Evolutionary conservation across 2,797 vertebrate genomes (phyloP).

Genomic region (Pseudomugil gertrudae): DNA sequence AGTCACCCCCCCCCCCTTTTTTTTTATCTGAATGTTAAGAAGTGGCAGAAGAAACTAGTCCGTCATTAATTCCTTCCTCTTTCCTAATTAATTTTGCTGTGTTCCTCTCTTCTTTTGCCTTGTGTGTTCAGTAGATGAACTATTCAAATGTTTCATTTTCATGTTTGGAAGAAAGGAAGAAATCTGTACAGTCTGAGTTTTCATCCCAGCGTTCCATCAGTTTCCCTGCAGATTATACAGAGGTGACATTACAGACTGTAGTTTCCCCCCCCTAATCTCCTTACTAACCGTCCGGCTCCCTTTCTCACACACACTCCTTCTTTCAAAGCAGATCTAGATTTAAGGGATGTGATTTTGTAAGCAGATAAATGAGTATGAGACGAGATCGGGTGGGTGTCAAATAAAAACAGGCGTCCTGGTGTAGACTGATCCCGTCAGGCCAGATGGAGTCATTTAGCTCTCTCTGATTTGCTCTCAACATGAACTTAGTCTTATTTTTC

Average conservation of each 20-base stretch:
- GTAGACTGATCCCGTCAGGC: conserved; percentile 70
- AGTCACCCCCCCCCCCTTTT: conserved; percentile 28
- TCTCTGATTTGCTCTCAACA: conserved; percentile 66
- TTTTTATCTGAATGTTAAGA: conserved; percentile 43
- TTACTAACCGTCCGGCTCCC: conserved; percentile 36
- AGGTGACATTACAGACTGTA: conserved; percentile 39
- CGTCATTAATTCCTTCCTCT: conserved; percentile 40
- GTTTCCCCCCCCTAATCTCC: conserved; percentile 58
- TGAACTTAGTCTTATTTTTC: conserved; percentile 45
- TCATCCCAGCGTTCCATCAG: conserved; percentile 55
- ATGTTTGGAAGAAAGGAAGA: conserved; percentile 14
- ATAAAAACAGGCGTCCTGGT: conserved; percentile 60
- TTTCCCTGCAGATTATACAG: conserved; percentile 61
- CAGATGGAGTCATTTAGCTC: conserved; percentile 67
- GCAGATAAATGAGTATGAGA: conserved; percentile 62
- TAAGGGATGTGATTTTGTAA: conserved; percentile 61
- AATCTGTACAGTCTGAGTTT: conserved; percentile 28
- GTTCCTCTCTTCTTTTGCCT: conserved; percentile 39
- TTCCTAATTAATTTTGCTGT: conserved; percentile 62
- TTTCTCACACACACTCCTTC: conserved; percentile 30
- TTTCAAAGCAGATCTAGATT: conserved; percentile 70
- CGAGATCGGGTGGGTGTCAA: conserved; percentile 55
- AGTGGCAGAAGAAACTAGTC: conserved; percentile 42
- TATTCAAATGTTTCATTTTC: conserved; percentile 41
- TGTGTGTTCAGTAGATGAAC: conserved; percentile 47